Evolutionary conservation across 2,797 vertebrate species (phyloP).

Genomic region (Pogonophryne albipinna): DNA sequence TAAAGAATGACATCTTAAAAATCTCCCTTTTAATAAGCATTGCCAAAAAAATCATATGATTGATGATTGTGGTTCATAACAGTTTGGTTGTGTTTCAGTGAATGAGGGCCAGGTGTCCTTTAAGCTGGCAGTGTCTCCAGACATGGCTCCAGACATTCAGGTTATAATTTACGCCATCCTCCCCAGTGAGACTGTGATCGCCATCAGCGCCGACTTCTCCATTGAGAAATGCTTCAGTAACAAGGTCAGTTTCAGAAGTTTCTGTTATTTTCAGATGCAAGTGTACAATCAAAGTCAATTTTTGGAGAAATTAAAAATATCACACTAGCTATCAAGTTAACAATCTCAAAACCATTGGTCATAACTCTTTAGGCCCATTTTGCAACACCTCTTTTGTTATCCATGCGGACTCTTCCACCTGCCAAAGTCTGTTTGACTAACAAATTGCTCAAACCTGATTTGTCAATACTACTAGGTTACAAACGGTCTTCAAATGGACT

Average conservation of each 20-base stretch:
- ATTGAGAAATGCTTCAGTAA: constrained; percentile 79
- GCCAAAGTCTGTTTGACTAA: no score
- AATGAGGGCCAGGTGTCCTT: constrained; percentile 68
- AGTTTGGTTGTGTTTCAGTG: constrained; percentile 51
- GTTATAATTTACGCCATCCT: constrained; percentile 74
- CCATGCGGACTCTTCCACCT: no score
- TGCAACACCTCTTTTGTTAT: no score
- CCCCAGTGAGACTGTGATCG: constrained; percentile 72
- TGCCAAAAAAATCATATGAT: background rate
- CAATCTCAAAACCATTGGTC: no score
- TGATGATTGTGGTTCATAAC: background rate
- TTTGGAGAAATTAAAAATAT: background rate
- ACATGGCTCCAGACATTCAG: constrained; percentile 73
- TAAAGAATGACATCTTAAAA: background rate
- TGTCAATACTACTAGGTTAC: no score
- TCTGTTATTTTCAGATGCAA: background rate
- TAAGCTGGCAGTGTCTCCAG: constrained; percentile 56
- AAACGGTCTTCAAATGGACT: no score
- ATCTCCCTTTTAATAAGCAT: background rate
- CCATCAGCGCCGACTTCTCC: constrained; percentile 61
- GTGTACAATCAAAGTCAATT: no score
- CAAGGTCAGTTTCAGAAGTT: constrained; percentile 60
- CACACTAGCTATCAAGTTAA: no score
- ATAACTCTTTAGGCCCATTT: no score
- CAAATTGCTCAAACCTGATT: no score